These are phyloP conservation scores for Odontocerum albicorne DNA, from an alignment of 2,888 invertebrate species.

Conservation along the genomic window DNA sequence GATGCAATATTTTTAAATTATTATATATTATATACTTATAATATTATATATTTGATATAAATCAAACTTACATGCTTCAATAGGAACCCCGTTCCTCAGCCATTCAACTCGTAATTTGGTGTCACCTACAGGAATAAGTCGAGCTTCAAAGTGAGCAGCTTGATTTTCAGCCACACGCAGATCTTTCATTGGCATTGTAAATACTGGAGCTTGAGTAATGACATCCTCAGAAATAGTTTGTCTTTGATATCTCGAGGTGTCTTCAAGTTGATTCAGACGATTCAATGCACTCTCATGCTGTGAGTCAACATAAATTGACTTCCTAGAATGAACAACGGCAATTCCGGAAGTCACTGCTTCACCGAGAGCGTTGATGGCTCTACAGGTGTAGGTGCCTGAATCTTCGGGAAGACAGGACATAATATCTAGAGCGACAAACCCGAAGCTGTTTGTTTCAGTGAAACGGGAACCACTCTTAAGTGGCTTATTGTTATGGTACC, in stretches of 20 bases:
- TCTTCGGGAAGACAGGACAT: slow-evolving; percentile 95
- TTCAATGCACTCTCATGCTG: slow-evolving; percentile 86
- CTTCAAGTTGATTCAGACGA: slow-evolving; percentile 81
- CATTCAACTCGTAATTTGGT: slow-evolving; percentile 91
- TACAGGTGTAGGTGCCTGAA: slow-evolving; percentile 92
- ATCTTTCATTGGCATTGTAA: slow-evolving; percentile 89
- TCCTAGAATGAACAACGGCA: slow-evolving; percentile 79
- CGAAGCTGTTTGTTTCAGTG: slow-evolving; percentile 95
- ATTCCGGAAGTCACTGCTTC: slow-evolving; percentile 92
- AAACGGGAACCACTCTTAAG: slow-evolving; percentile 93
- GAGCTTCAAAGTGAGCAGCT: slow-evolving; percentile 91
- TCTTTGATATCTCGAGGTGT: slow-evolving; percentile 72
- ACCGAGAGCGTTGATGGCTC: slow-evolving; percentile 88
- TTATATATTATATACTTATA: slow-evolving; percentile 4
- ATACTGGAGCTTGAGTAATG: slow-evolving; percentile 86
- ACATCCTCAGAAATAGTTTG: slow-evolving; percentile 75
- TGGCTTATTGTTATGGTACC: slow-evolving; percentile 91
- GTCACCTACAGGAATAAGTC: slow-evolving; percentile 93
- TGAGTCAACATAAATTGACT: slow-evolving; percentile 84
- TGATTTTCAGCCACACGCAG: slow-evolving; percentile 86
- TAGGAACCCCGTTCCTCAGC: slow-evolving; percentile 88
- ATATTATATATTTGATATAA: no score
- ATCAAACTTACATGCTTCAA: slow-evolving; percentile 76
- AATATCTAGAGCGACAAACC: slow-evolving; percentile 95
- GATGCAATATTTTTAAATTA: not conserved